Conservation (phyloP, 2,113 vertebrate species). For the Lipophrys pholis region DNA sequence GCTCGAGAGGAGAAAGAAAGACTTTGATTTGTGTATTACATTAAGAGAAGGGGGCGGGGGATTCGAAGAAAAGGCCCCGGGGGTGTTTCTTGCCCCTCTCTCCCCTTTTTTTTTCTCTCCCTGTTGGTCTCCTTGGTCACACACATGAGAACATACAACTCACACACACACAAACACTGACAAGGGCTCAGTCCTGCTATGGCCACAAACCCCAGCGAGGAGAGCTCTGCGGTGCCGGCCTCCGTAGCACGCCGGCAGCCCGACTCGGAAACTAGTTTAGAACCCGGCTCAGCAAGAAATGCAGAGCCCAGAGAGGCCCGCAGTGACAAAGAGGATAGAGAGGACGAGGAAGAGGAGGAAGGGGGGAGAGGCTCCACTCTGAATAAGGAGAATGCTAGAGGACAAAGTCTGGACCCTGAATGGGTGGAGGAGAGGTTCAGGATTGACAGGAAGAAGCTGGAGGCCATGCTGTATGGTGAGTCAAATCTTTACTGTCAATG, state of each 20-base stretch:
- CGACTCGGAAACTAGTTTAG: slow-evolving; percentile 58
- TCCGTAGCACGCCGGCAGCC: slow-evolving; percentile 57
- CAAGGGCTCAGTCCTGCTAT: slow-evolving; percentile 79
- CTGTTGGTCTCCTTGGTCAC: slow-evolving; percentile 73
- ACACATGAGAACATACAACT: slow-evolving; percentile 63
- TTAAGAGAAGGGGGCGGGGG: slow-evolving; percentile 63
- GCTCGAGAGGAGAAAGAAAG: slow-evolving; percentile 32
- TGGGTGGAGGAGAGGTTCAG: slow-evolving; percentile 86
- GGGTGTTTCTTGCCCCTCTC: slow-evolving; percentile 59
- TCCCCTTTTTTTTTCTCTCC: slow-evolving; percentile 51
- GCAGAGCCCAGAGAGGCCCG: slow-evolving; percentile 57
- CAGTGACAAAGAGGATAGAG: slow-evolving; percentile 45
- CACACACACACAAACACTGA: slow-evolving; percentile 65
- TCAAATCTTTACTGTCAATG: background rate
- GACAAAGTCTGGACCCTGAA: slow-evolving; percentile 71
- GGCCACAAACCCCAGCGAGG: slow-evolving; percentile 73
- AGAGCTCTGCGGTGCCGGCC: slow-evolving; percentile 59
- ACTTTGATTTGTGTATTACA: slow-evolving; percentile 54
- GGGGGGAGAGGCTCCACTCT: slow-evolving; percentile 33
- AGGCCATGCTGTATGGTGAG: slow-evolving; percentile 86
- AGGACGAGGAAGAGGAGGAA: slow-evolving; percentile 77
- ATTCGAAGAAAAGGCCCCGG: slow-evolving; percentile 51
- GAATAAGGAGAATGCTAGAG: slow-evolving; percentile 35
- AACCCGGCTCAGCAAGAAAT: slow-evolving; percentile 48
- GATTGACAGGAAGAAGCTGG: slow-evolving; percentile 87